phyloP scores from a whole-genome alignment of 2,888 invertebrate species.

The Leptopilina drosophilae region DNA sequence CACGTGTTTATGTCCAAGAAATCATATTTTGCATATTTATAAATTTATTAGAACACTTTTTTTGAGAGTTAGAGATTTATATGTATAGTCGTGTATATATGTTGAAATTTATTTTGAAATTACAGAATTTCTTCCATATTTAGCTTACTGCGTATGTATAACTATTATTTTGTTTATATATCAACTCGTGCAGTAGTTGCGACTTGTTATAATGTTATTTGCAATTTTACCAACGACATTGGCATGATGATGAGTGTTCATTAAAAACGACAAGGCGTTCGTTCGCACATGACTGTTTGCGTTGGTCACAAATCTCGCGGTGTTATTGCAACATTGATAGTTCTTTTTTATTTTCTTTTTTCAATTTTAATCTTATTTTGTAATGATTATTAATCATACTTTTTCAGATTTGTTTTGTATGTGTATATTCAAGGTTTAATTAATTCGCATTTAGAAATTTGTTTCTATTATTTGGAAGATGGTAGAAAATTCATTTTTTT shows the following conservation, averaged over 20 bases:
- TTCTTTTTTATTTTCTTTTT: neutral
- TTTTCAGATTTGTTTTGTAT: neutral
- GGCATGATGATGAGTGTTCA: slow-evolving; percentile 19
- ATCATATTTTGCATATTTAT: no score
- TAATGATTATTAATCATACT: neutral
- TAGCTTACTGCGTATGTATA: neutral
- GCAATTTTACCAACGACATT: slow-evolving; percentile 15
- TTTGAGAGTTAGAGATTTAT: no score
- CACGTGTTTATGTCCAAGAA: no score
- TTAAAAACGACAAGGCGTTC: slow-evolving; percentile 10
- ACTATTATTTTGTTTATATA: slow-evolving; percentile 16
- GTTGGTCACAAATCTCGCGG: slow-evolving; percentile 13
- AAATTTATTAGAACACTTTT: no score
- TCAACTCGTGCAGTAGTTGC: neutral
- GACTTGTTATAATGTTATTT: neutral
- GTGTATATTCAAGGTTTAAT: neutral
- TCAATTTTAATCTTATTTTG: neutral
- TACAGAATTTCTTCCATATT: neutral
- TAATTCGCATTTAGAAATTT: neutral
- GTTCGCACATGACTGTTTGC: slow-evolving; percentile 18
- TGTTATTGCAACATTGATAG: slow-evolving; percentile 7
- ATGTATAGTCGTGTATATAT: neutral
- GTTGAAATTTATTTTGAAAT: neutral
- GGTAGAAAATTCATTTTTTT: no score
- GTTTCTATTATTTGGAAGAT: no score